Base-by-base conservation (phyloP, 2,113 vertebrate species). In the Euleptes europaea region DNA sequence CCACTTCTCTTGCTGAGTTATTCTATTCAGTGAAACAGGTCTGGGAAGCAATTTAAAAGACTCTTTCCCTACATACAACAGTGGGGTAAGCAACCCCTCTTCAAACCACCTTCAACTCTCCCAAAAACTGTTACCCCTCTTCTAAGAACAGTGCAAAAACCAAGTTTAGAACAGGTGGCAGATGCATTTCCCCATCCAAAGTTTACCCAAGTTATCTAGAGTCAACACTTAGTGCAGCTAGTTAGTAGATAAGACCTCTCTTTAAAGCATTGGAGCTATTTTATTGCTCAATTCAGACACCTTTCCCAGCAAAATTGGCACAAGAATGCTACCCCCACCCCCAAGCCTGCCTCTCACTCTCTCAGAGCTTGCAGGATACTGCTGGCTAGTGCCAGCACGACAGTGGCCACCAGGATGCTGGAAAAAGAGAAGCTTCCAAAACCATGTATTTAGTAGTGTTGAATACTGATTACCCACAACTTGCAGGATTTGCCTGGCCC, bases 161-260 rank as follows among this genome's bases (percentile, higher is more conserved):
- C 17, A 26, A 26, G 3, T 35, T 12, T 23, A 26, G 69, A 73
- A 44, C 42, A 83, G 9, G 4, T 14, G 31, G 40, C 13, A 42
- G 42, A 40, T 11, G 21, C 15, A 21, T 31, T 47, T 44, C 17
- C 42, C 28, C 33, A 11, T 3, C 1, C 54, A 65, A 35, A 72
- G 31, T 85, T 80, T 80, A 35, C 40, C 9, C 42, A 73, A 28
- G 57, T 63, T 67, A 80, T 80, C 84, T 74, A 72, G 42, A 71
- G 33, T 78, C 54, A 70, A 78, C 9, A 78, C 15, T 28, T 31
- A 35, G 23, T 5, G 2, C 23, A 21, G 28, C 42, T 51, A 4
- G 6, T 54, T 42, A 14, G 14, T 40, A 44, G 85, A 83, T 78
- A 78, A 63, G 80, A 63, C 23, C 66, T 21, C 12, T 14, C 21